These are phyloP conservation scores for Trochalopteron elliotii DNA, from an alignment of 2,113 vertebrate species.

Conservation along the genomic window DNA sequence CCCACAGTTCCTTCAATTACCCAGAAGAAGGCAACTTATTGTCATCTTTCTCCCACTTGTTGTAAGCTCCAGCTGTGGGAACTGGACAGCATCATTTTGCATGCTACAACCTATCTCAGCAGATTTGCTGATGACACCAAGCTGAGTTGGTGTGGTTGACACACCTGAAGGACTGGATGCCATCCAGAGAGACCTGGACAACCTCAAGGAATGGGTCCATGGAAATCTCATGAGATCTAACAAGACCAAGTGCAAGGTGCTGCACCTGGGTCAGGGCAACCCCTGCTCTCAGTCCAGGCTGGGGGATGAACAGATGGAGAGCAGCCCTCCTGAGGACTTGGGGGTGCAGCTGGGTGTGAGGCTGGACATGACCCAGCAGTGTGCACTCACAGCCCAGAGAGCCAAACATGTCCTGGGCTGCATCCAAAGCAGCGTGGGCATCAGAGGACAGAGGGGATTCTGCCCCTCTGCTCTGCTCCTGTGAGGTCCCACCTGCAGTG, in stretches of 20 bases:
- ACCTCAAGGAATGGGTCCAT: accelerated
- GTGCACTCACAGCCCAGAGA: background rate
- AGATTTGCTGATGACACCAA: background rate
- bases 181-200: background rate
- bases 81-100: background rate
- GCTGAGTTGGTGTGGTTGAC: background rate
- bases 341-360: background rate
- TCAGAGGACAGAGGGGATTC: background rate
- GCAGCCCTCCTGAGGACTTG: background rate
- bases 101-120: background rate
- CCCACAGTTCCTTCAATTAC: background rate
- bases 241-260: background rate
- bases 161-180: background rate
- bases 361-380: background rate
- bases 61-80: background rate
- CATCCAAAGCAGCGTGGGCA: background rate
- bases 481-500: background rate
- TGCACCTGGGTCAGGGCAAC: background rate
- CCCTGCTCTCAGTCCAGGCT: background rate
- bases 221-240: background rate
- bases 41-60: background rate
- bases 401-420: background rate
- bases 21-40: background rate
- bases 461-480: background rate
- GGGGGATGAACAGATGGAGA: background rate